A percentile compares a stretch with the other conserved stretches of the same genome.
Evolutionary conservation across 1,140 invertebrate species (phyloP).

Genomic region (Achatina immaculata): DNA sequence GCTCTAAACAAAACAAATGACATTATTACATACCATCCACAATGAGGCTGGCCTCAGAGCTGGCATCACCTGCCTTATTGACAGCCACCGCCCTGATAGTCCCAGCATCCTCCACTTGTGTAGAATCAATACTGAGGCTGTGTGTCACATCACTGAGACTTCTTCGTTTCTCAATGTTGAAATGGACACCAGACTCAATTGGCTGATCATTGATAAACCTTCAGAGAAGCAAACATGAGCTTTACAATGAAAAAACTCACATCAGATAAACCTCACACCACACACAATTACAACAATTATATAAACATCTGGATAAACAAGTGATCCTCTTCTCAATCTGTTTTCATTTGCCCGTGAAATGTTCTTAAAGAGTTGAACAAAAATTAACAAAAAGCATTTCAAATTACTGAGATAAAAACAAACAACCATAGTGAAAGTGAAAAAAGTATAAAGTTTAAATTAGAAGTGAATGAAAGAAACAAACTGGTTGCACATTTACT

Average conservation of each 20-base stretch:
- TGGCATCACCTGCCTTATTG: slow-evolving; percentile 88
- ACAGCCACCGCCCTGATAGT: slow-evolving; percentile 85
- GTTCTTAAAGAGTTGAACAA: no score
- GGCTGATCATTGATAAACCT: slow-evolving; percentile 65
- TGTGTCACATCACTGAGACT: slow-evolving; percentile 61
- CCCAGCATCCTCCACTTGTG: slow-evolving; percentile 85
- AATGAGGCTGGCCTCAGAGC: slow-evolving; percentile 65
- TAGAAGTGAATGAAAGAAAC: no score
- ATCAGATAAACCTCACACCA: slow-evolving; percentile 8
- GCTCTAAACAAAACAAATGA: no score
- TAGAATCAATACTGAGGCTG: slow-evolving; percentile 80
- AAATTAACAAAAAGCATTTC: no score
- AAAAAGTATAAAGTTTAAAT: no score
- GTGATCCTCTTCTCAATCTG: no score
- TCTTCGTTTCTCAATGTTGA: slow-evolving; percentile 57
- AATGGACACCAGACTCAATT: slow-evolving; percentile 56
- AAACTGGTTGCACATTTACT: no score
- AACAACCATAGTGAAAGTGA: no score
- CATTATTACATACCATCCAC: slow-evolving; percentile 65
- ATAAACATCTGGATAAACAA: background rate
- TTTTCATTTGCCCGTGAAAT: no score
- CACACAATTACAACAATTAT: background rate
- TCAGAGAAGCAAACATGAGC: background rate
- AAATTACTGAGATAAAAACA: no score
- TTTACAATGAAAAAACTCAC: no score